phyloP scores from a whole-genome alignment of 2,113 vertebrate genomes.

The Climacteris rufus region DNA sequence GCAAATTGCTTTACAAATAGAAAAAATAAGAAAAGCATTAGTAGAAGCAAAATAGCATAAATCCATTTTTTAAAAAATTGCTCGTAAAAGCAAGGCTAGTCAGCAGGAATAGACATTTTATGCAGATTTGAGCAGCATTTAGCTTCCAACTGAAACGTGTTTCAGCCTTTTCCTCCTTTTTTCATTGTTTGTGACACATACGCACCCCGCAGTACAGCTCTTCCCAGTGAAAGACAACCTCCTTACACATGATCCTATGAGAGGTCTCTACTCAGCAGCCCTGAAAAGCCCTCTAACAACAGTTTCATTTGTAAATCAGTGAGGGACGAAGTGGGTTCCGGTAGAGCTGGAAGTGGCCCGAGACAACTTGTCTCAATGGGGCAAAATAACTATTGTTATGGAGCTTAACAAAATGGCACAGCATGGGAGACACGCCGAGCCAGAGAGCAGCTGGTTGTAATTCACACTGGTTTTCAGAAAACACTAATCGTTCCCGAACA shows the following conservation, averaged over 20 bases:
- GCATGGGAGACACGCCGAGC: constrained; percentile 75
- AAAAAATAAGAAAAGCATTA: neutral
- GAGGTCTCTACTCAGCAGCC: constrained; percentile 46
- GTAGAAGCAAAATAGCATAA: neutral
- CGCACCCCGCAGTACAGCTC: neutral
- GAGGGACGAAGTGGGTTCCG: constrained; percentile 70
- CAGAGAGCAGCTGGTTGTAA: constrained; percentile 84
- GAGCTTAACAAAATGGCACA: constrained; percentile 84
- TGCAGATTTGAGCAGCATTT: neutral
- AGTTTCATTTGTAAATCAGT: constrained; percentile 73
- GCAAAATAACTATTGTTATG: constrained; percentile 82
- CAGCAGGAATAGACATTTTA: constrained; percentile 4
- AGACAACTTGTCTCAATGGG: constrained; percentile 78
- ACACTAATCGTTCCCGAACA: constrained; percentile 79
- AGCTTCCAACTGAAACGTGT: neutral
- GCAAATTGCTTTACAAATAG: neutral
- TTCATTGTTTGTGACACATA: neutral
- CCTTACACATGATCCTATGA: constrained; percentile 66
- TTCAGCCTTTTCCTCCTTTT: neutral
- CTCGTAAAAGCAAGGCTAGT: neutral
- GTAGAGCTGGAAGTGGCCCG: constrained; percentile 76
- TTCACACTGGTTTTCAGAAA: constrained; percentile 84
- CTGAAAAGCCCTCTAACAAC: constrained; percentile 67
- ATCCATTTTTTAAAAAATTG: neutral
- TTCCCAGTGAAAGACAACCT: neutral